phyloP scores from a whole-genome alignment of 2,797 vertebrate species.

The Alcedo quadribrachys region DNA sequence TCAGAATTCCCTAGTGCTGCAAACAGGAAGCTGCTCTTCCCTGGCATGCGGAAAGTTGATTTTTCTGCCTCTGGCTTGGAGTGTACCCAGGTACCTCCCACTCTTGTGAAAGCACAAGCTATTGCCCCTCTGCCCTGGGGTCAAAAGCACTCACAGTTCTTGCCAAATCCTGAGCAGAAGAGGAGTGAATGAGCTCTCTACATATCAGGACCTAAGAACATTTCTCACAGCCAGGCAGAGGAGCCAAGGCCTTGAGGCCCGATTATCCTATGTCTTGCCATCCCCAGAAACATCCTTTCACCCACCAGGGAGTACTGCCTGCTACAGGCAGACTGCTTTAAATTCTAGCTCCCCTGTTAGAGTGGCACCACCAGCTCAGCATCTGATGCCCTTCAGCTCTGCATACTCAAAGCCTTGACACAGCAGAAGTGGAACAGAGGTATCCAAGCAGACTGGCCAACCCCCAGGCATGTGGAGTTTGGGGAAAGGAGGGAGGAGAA shows the following conservation, averaged over 20 bases:
- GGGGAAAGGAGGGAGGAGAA: not conserved
- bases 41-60: not conserved
- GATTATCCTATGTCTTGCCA: rapidly evolving
- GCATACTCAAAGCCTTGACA: rapidly evolving
- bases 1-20: not conserved
- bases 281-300: not conserved
- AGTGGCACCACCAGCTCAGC: not conserved
- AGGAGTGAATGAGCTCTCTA: not conserved
- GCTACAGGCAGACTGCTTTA: not conserved
- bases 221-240: not conserved
- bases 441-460: not conserved
- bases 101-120: not conserved
- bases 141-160: not conserved
- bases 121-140: not conserved
- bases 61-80: not conserved
- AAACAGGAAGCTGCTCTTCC: not conserved
- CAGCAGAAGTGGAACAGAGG: not conserved
- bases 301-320: not conserved
- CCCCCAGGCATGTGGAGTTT: rapidly evolving
- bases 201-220: not conserved
- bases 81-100: not conserved
- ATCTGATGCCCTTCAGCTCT: not conserved
- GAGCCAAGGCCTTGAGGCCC: not conserved
- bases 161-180: not conserved
- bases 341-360: not conserved